Percentiles rank a stretch among this genome's conserved stretches.
These are phyloP conservation scores for Sphaeramia orbicularis DNA, from an alignment of 2,797 vertebrate genomes.

Conservation along the genomic window DNA sequence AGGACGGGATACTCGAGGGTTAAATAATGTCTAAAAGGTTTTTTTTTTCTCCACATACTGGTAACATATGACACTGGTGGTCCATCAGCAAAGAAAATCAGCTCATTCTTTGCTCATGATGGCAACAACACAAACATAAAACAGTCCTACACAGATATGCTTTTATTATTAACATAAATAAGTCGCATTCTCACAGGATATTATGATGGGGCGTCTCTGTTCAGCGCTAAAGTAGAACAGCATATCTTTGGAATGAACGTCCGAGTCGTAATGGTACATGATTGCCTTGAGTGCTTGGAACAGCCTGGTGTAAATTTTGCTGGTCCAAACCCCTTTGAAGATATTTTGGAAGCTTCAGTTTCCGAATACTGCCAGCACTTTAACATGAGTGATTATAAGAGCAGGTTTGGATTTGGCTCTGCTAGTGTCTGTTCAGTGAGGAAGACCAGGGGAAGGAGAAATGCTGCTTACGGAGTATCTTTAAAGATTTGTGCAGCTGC, in stretches of 20 bases:
- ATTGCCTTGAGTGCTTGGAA: constrained; percentile 52
- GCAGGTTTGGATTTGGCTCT: constrained; percentile 41
- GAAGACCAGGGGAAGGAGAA: constrained; percentile 15
- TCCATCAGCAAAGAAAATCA: too few relatives aligned
- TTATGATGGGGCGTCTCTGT: constrained; percentile 21
- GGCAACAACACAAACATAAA: neutral
- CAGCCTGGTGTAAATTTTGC: constrained; percentile 46
- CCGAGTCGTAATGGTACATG: constrained; percentile 38
- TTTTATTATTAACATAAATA: constrained; percentile 28
- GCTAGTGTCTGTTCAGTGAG: constrained; percentile 20
- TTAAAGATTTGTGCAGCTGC: constrained; percentile 24
- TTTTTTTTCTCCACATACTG: too few relatives aligned
- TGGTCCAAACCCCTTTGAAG: constrained; percentile 57
- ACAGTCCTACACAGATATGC: neutral
- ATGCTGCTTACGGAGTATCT: constrained; percentile 6
- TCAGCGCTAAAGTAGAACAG: constrained; percentile 16
- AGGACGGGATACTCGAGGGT: too few relatives aligned
- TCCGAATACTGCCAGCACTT: constrained; percentile 41
- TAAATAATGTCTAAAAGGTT: too few relatives aligned
- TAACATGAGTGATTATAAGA: constrained; percentile 51
- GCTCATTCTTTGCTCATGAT: too few relatives aligned
- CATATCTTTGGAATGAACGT: constrained; percentile 41
- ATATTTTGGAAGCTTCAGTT: constrained; percentile 55
- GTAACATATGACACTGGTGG: too few relatives aligned
- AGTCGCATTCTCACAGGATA: constrained; percentile 7